Percentiles rank a stretch among this genome's conserved stretches.
These are phyloP conservation scores for Vireo altiloquus DNA, from an alignment of 2,113 vertebrate genomes.

Conservation along the genomic window DNA sequence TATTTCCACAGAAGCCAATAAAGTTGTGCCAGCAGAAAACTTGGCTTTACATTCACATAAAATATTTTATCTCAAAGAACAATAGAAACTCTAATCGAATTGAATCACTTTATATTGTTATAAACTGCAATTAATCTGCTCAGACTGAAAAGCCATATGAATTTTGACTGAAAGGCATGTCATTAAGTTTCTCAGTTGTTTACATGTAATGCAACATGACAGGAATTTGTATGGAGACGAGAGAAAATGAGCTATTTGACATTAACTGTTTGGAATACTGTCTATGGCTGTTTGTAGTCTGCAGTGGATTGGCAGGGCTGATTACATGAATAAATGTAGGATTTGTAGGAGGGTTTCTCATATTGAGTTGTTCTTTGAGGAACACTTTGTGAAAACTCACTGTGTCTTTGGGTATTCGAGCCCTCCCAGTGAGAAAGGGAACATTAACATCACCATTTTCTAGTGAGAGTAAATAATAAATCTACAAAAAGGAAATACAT, in stretches of 20 bases:
- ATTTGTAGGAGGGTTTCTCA: neutral
- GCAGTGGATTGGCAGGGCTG: neutral
- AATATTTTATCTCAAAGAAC: neutral
- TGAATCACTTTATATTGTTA: neutral
- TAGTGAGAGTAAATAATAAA: neutral
- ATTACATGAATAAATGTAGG: neutral
- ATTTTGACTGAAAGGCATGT: conserved; percentile 20
- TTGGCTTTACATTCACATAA: neutral
- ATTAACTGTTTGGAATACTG: neutral
- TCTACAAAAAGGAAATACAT: neutral
- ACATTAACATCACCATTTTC: neutral
- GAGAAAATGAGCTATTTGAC: neutral
- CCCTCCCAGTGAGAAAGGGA: neutral
- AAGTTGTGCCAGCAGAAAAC: neutral
- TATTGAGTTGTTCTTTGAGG: neutral
- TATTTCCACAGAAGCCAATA: neutral
- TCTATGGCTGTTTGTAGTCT: neutral
- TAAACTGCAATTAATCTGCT: conserved; percentile 6
- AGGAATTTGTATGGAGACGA: neutral
- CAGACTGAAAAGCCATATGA: neutral
- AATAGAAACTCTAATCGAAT: neutral
- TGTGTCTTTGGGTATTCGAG: neutral
- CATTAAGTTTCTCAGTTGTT: conserved; percentile 32
- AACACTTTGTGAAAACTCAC: neutral
- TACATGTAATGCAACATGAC: conserved; percentile 6